Evolutionary conservation across 2,888 invertebrate genomes (phyloP).

Genomic region (Stenodema calcarata): DNA sequence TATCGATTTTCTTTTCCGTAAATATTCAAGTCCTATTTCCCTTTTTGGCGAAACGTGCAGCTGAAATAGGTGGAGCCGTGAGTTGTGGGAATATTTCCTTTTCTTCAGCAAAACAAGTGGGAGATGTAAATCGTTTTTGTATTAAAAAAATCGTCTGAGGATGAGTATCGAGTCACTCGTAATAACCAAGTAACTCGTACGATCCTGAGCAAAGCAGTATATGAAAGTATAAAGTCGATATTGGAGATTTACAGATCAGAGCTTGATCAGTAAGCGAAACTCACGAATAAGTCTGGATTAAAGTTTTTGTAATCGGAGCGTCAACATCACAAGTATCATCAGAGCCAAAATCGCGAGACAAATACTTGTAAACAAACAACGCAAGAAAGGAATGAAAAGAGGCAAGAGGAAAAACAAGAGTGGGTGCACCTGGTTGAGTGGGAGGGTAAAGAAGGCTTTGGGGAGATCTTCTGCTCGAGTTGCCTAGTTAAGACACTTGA

Average conservation of each 20-base stretch:
- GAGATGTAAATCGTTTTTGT: no score
- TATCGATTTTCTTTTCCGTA: not conserved
- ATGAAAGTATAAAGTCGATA: no score
- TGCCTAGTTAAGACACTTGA: constrained; percentile 7
- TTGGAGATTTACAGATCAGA: no score
- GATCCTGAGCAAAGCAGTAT: no score
- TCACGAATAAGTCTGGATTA: not conserved
- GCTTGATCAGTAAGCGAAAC: no score
- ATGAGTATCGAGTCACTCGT: no score
- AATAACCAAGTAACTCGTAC: no score
- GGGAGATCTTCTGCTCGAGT: not conserved
- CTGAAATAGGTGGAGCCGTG: no score
- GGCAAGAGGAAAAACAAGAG: not conserved
- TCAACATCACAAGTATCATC: not conserved
- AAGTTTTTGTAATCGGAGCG: not conserved
- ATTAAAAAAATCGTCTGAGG: no score
- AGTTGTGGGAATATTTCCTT: no score
- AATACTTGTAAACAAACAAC: not conserved
- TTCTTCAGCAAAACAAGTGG: no score
- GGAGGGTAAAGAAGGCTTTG: not conserved
- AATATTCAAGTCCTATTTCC: not conserved
- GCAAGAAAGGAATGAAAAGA: not conserved
- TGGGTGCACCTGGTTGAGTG: not conserved
- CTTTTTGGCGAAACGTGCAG: not conserved
- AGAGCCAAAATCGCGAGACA: not conserved